Evolutionary conservation across 2,797 vertebrate species (phyloP).

Genomic region (Agapornis canus): DNA sequence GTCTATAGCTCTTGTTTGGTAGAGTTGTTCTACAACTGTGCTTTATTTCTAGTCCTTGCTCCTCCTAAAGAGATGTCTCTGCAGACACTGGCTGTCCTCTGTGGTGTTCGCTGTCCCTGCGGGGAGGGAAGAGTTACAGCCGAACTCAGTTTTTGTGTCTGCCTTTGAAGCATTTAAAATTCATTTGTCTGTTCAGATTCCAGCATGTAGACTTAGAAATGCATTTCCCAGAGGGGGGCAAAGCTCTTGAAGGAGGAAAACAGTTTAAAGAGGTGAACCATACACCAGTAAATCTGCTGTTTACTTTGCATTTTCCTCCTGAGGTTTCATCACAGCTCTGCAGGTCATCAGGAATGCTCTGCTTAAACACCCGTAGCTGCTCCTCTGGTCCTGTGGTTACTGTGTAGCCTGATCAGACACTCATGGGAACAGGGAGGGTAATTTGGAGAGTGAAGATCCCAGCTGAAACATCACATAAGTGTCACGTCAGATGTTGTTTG

Average conservation of each 20-base stretch:
- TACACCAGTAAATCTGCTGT: neutral
- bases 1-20: neutral
- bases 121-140: neutral
- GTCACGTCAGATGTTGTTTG: neutral
- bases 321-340: neutral
- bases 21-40: neutral
- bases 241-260: neutral
- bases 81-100: neutral
- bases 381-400: fast-evolving
- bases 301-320: neutral
- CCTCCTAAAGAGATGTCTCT: neutral
- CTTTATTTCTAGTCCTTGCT: conserved; percentile 12
- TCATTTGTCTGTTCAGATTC: conserved; percentile 23
- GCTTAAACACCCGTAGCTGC: neutral
- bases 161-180: neutral
- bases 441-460: fast-evolving
- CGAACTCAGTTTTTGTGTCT: neutral
- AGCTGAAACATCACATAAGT: fast-evolving
- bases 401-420: neutral
- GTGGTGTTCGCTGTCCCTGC: neutral
- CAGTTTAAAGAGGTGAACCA: neutral
- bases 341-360: neutral
- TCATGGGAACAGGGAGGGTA: fast-evolving
- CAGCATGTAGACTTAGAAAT: neutral
- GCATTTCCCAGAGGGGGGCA: neutral